Evolutionary conservation across 2,797 vertebrate species (phyloP).

Genomic region (Heliangelus exortis): DNA sequence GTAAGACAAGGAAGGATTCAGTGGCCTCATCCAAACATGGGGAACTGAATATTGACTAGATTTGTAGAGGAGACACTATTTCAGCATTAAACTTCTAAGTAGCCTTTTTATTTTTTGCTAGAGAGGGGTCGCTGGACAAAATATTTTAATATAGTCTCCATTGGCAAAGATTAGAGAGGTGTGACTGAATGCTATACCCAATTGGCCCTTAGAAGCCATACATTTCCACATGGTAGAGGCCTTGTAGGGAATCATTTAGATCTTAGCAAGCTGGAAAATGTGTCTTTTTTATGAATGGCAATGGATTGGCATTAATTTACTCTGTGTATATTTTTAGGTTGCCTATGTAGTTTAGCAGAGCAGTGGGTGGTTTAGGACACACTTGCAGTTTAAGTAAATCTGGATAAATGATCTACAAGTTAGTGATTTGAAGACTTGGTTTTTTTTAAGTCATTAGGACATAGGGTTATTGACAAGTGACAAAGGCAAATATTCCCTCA

Average conservation of each 20-base stretch:
- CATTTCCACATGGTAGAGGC: background rate
- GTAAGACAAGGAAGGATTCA: background rate
- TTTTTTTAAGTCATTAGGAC: background rate
- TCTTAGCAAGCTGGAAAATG: background rate
- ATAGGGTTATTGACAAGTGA: background rate
- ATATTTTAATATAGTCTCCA: background rate
- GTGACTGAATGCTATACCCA: background rate
- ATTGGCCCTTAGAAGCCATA: background rate
- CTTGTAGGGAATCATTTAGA: background rate
- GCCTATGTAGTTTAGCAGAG: background rate
- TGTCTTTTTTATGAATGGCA: background rate
- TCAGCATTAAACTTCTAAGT: background rate
- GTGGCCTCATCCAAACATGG: background rate
- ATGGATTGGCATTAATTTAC: background rate
- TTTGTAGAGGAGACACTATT: background rate
- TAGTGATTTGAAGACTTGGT: background rate
- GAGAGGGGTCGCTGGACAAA: background rate
- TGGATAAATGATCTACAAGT: background rate
- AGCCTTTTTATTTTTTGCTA: background rate
- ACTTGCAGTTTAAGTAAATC: background rate
- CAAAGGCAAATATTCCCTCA: background rate
- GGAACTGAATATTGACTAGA: background rate
- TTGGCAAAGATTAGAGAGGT: background rate
- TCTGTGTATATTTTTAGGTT: background rate
- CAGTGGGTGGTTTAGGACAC: background rate